Percentiles rank a stretch among this genome's conserved stretches.
Conservation (phyloP, 2,888 invertebrate genomes). For the Diogma glabrata region DNA sequence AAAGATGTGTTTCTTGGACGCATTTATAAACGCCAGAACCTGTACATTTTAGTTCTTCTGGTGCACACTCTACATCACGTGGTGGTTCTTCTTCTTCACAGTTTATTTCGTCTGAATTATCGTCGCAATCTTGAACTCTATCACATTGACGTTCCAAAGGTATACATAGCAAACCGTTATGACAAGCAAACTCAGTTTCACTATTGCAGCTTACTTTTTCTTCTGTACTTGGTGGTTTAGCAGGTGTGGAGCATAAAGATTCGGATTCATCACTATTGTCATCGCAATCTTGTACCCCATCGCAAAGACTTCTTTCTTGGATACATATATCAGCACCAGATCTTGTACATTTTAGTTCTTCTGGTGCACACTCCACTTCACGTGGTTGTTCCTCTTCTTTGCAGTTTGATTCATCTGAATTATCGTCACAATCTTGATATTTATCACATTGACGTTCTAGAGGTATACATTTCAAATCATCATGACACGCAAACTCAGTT, state of each 20-base stretch:
- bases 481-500: slow-evolving; percentile 13
- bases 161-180: slow-evolving; percentile 13
- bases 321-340: no score
- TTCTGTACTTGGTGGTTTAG: no score
- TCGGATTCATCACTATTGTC: not conserved
- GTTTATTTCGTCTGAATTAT: slow-evolving; percentile 50
- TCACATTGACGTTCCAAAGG: slow-evolving; percentile 14
- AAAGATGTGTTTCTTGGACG: no score
- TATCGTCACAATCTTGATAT: slow-evolving; percentile 3
- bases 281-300: no score
- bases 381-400: not conserved
- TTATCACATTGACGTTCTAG: not conserved
- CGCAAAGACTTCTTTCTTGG: no score
- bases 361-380: no score
- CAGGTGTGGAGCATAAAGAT: slow-evolving; percentile 3
- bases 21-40: no score
- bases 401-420: not conserved
- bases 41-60: no score
- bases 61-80: no score
- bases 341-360: no score
- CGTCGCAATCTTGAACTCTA: slow-evolving; percentile 40
- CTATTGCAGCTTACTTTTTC: not conserved
- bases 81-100: slow-evolving; percentile 34
- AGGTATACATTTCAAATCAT: slow-evolving; percentile 6
- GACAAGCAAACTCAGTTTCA: slow-evolving; percentile 14